Base-by-base conservation (phyloP, 1,140 invertebrate species). In the Stenopsyche tienmushanensis region DNA sequence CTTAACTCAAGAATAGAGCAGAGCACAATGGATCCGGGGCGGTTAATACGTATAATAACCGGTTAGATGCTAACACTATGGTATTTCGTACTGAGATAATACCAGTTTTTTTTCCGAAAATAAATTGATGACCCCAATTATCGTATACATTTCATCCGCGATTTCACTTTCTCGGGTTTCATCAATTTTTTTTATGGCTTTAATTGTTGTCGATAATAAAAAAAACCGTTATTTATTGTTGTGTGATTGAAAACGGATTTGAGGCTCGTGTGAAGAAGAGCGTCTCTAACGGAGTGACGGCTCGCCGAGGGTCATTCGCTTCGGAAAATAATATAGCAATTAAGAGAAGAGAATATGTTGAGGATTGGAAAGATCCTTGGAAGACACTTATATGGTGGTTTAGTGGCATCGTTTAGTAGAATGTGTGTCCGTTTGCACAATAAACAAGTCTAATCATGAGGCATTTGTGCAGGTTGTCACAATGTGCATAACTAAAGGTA, bases 401-500 rank as follows among this genome's bases (percentile, higher is more conserved):
- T 34, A 34, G 13, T 34, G 29, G 29, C 13, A 13, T 34, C 29
- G 13, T 34, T 34, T 34, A 34, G 29, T 13, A 34, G 29, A 47
- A 13, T 20, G 10, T 47, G 18, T 5, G 44, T 5, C 44, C 18
- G 10, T 47, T 8, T 15, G 44, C 53, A 25, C 53, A 57, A 64
- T 64, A 64, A 64, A 64, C 50, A 64, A 54, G 62, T 39, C 50
- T 64, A 64, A 64, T 64, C 62, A 64, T 62, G 15, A 34, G 45
- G 41, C 58, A 45, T 45, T 60, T 47, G 58, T 25, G 17, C 24
- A n/a, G 49, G 26, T 53, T 63, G 60, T 63, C 62, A 55, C 62
- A 49, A 39, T 9, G 42, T 18, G 20, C 42, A 60, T 45, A 58
- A 34, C n/a, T 49, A 20, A 39, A 26, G 29, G 29, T 58, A 47